A percentile compares a stretch with the other conserved stretches of the same genome.
phyloP scores from a whole-genome alignment of 2,797 vertebrate genomes.

The Poeciliopsis presidionis region DNA sequence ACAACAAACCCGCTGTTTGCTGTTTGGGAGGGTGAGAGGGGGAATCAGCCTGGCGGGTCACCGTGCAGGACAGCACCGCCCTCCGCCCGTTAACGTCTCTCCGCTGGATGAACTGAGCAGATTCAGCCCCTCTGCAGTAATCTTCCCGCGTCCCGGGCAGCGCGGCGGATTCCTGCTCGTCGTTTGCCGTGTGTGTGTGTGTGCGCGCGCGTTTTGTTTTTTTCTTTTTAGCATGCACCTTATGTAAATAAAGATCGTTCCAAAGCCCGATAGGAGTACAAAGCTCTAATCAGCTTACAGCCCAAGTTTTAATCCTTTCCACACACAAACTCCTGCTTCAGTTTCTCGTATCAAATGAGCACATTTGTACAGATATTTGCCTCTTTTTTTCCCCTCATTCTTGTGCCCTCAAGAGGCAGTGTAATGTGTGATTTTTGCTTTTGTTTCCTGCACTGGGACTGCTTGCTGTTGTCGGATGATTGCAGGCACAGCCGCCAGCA shows the following conservation, averaged over 20 bases:
- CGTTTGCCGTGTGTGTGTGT: slow-evolving; percentile 11
- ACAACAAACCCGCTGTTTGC: slow-evolving; percentile 21
- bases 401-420: slow-evolving; percentile 37
- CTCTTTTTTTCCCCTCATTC: slow-evolving; percentile 15
- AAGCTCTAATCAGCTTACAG: slow-evolving; percentile 78
- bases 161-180: slow-evolving; percentile 41
- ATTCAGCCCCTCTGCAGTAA: slow-evolving; percentile 73
- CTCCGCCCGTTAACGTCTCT: slow-evolving; percentile 19
- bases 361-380: slow-evolving; percentile 69
- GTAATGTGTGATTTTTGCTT: slow-evolving; percentile 13
- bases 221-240: slow-evolving; percentile 50
- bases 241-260: slow-evolving; percentile 73
- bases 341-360: slow-evolving; percentile 70
- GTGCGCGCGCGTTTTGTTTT: slow-evolving; percentile 8
- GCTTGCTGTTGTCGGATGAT: slow-evolving; percentile 23
- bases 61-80: slow-evolving; percentile 47
- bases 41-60: slow-evolving; percentile 46
- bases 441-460: background rate
- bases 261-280: slow-evolving; percentile 73
- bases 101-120: slow-evolving; percentile 67
- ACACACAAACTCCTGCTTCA: slow-evolving; percentile 72
- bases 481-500: slow-evolving; percentile 28
- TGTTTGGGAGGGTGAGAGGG: background rate
- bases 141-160: slow-evolving; percentile 50
- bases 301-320: slow-evolving; percentile 75